Evolutionary conservation across 37 sponge, comb jelly and placozoan genomes (phyloP).

Genomic region (Hexactinellida sp.): DNA sequence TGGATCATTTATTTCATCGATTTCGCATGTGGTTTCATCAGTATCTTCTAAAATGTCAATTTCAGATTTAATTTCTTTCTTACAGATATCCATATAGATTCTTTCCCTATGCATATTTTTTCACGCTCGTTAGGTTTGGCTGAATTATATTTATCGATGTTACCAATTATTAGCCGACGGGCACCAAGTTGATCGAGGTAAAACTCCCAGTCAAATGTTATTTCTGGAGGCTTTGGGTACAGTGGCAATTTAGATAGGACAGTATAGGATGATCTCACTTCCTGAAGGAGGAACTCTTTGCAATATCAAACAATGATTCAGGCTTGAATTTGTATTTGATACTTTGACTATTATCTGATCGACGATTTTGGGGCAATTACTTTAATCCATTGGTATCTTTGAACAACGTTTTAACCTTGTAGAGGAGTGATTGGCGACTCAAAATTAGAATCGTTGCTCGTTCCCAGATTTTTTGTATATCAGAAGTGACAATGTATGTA

Average conservation of each 20-base stretch:
- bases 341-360: not conserved
- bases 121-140: not conserved
- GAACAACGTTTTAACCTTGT: not conserved
- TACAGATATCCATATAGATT: not conserved
- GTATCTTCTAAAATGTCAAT: not conserved
- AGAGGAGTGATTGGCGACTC: not conserved
- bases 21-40: not conserved
- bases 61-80: not conserved
- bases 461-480: not conserved
- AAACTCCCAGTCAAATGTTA: not conserved
- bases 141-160: not conserved
- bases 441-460: not conserved
- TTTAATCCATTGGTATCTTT: not conserved
- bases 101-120: not conserved
- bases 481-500: not conserved
- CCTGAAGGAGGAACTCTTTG: not conserved
- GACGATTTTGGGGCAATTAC: too few relatives aligned
- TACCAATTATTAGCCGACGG: not conserved
- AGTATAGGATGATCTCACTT: not conserved
- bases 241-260: not conserved
- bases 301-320: not conserved
- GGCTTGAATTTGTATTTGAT: not conserved
- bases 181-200: not conserved
- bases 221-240: not conserved
- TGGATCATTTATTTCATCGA: not conserved